phyloP scores from a whole-genome alignment of 2,113 vertebrate genomes.

The Myotis yumanensis region DNA sequence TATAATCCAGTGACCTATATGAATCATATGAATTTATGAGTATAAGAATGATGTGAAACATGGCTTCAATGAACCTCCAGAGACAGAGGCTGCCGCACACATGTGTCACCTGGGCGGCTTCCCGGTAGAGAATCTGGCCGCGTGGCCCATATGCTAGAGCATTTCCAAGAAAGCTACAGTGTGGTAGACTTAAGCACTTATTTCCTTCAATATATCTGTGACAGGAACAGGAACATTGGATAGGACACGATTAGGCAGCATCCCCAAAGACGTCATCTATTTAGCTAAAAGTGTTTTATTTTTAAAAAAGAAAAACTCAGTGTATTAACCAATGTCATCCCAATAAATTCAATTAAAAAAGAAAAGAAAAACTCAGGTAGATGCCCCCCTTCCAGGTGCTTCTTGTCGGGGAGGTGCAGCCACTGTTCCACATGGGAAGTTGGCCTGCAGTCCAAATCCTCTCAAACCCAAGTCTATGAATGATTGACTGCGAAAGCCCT shows the following conservation, averaged over 20 bases:
- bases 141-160: background rate
- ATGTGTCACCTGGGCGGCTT: background rate
- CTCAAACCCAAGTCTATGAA: conserved; percentile 36
- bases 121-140: background rate
- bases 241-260: background rate
- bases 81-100: background rate
- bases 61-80: background rate
- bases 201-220: background rate
- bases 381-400: background rate
- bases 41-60: background rate
- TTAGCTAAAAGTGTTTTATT: conserved; percentile 4
- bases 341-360: background rate
- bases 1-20: background rate
- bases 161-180: background rate
- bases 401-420: background rate
- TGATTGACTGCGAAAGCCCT: conserved; percentile 42
- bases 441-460: background rate
- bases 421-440: background rate
- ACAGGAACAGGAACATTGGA: background rate
- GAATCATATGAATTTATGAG: background rate
- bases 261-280: background rate
- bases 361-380: background rate
- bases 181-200: background rate
- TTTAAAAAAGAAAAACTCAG: conserved; percentile 26
- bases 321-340: background rate